Evolutionary conservation across 2,113 vertebrate species (phyloP).

Genomic region (Eulemur rufifrons): DNA sequence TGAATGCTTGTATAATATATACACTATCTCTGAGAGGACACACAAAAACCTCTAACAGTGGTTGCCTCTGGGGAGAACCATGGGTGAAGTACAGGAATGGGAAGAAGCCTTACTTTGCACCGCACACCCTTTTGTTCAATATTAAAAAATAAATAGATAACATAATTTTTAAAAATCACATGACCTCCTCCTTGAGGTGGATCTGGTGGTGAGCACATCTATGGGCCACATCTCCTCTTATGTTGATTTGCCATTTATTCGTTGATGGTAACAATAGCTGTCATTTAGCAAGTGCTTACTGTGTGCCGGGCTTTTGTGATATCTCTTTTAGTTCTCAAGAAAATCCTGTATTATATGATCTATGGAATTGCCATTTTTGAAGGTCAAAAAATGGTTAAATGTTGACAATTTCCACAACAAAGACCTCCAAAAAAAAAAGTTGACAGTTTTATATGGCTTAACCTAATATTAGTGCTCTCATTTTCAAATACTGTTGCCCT

Average conservation of each 20-base stretch:
- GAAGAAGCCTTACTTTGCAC: slow-evolving; percentile 5
- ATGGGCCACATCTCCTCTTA: background rate
- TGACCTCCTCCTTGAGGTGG: background rate
- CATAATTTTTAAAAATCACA: background rate
- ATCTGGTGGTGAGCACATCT: background rate
- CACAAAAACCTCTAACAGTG: background rate
- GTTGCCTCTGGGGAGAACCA: background rate
- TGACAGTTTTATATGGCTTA: background rate
- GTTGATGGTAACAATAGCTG: background rate
- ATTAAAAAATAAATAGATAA: slow-evolving; percentile 28
- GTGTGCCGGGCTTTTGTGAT: background rate
- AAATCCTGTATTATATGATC: background rate
- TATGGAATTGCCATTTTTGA: slow-evolving; percentile 8
- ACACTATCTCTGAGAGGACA: background rate
- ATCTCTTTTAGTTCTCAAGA: background rate
- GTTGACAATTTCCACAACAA: background rate
- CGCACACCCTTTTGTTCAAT: background rate
- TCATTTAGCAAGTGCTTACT: background rate
- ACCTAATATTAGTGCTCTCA: background rate
- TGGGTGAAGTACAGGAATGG: background rate
- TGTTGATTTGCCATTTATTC: background rate
- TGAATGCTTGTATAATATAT: background rate
- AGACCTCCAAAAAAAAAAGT: background rate
- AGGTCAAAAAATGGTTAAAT: background rate
- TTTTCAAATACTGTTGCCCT: background rate